These are phyloP conservation scores for Urocynchramus pylzowi DNA, from an alignment of 2,113 vertebrate genomes.

Conservation along the genomic window DNA sequence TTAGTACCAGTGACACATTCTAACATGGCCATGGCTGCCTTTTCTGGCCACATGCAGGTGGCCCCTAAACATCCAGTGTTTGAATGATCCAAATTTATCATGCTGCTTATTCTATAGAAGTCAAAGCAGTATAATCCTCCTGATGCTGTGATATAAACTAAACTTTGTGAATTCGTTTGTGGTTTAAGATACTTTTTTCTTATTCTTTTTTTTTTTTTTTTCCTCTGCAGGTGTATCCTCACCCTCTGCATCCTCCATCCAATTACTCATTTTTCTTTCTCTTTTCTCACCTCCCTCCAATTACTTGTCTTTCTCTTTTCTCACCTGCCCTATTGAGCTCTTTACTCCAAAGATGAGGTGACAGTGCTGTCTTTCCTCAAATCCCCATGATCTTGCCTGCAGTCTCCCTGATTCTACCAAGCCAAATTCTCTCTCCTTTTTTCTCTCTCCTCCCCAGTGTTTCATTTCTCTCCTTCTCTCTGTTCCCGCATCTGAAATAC, in stretches of 20 bases:
- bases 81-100: neutral
- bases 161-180: neutral
- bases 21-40: neutral
- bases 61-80: neutral
- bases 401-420: neutral
- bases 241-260: neutral
- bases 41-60: neutral
- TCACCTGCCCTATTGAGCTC: neutral
- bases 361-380: neutral
- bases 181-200: neutral
- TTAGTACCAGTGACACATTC: neutral
- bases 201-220: neutral
- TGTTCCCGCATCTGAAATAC: neutral
- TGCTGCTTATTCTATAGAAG: neutral
- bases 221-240: neutral
- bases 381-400: neutral
- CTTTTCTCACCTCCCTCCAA: neutral
- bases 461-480: neutral
- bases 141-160: neutral
- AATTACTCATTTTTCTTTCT: neutral
- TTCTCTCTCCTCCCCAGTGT: neutral
- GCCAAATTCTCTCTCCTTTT: neutral
- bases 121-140: neutral
- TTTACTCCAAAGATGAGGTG: neutral
- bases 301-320: neutral